These are phyloP conservation scores for Montifringilla adamsi DNA, from an alignment of 2,113 vertebrate species.

Conservation along the genomic window DNA sequence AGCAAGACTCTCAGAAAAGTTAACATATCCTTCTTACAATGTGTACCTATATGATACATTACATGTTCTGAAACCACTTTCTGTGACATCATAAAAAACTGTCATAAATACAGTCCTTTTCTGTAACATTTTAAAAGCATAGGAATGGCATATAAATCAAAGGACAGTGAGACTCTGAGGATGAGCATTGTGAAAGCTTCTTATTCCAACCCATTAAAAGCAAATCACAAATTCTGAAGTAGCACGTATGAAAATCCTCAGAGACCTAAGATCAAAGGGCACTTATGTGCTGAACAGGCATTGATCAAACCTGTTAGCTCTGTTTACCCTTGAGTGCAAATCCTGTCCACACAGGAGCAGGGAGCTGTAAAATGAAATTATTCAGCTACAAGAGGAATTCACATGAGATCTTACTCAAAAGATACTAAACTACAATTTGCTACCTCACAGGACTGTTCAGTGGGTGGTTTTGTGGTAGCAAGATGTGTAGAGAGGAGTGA, in stretches of 20 bases:
- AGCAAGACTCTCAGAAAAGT: background rate
- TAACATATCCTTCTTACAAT: background rate
- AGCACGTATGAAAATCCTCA: background rate
- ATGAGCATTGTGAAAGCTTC: background rate
- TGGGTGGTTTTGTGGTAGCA: background rate
- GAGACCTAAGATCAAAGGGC: background rate
- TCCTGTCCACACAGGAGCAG: background rate
- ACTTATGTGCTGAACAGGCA: background rate
- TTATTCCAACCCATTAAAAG: conserved; percentile 1
- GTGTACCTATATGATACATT: background rate
- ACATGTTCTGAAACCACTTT: background rate
- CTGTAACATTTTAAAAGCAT: background rate
- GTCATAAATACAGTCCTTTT: background rate
- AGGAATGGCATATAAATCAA: background rate
- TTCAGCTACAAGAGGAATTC: background rate
- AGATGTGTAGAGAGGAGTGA: background rate
- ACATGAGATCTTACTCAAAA: background rate
- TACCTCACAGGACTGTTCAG: background rate
- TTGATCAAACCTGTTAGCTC: background rate
- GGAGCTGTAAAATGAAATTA: background rate
- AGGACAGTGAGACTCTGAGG: background rate
- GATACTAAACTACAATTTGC: background rate
- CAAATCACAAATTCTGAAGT: background rate
- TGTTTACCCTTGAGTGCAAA: background rate
- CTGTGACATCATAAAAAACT: background rate